Evolutionary conservation across 2,113 vertebrate genomes (phyloP), one percentile per base, ranked within the genome.

Genomic region (Pimephales promelas): DNA sequence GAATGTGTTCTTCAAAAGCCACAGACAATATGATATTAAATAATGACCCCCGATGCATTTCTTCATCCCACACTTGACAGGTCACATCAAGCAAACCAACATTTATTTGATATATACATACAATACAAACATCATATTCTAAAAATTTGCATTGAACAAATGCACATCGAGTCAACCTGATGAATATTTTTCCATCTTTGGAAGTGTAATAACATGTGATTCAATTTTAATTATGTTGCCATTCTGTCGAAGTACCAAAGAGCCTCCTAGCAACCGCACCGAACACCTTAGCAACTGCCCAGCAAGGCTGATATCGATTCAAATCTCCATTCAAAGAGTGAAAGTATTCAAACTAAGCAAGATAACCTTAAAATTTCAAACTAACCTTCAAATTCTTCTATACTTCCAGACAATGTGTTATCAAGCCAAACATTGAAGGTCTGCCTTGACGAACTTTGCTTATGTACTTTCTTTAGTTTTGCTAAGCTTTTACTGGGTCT

Each of bases 51-150:
- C 8, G 1, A 20, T 10, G n/a, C 75, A 62, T 45, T 56, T 45
- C 76, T 61, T 79, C 24, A 61, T 43, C 75, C n/a, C 14, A n/a
- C 31, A 11, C 26, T 36, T 54, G 73, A 78, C 54, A 26, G 75
- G 9, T 59, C 54, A 43, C 75, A 59, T 20, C 9, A 45, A 78
- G n/a, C 10, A 57, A 36, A 57, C 5, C 36, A 61, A 11, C 13
- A 3, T 79, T 79, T 45, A 79, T 62, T 28, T 62, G 56, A 79
- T 26, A 28, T 28, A 61, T 62, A 61, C 34, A 26, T 26, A 22
- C 16, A 72, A 47, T 72, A 72, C 40, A 47, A 72, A 72, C 40
- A 72, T 45, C n/a, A 57, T 77, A 40, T 59, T 77, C 31, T 24
- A 77, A 77, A 57, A 16, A 16, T 24, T 57, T 24, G 22, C 5